phyloP scores from a whole-genome alignment of 2,888 invertebrate genomes.

The Leistus spinibarbis region DNA sequence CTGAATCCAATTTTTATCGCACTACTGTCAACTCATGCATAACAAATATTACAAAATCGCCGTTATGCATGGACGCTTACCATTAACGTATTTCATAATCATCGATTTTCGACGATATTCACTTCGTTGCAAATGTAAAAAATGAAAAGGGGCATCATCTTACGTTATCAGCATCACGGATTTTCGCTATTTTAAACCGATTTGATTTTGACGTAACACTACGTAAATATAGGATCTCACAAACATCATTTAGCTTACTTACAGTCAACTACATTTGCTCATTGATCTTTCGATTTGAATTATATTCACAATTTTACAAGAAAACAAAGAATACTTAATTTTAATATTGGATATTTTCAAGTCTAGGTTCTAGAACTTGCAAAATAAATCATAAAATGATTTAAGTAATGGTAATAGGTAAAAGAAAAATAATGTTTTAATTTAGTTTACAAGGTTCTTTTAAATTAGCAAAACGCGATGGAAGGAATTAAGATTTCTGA shows the following conservation, averaged over 20 bases:
- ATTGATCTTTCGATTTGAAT: no score
- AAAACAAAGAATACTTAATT: no score
- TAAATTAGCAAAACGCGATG: no score
- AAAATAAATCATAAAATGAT: no score
- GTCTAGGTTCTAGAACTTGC: no score
- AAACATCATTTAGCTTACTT: not conserved
- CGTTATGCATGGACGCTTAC: not conserved
- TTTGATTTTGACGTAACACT: not conserved
- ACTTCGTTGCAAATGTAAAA: constrained; percentile 4
- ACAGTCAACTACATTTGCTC: not conserved
- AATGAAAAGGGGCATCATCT: constrained; percentile 2
- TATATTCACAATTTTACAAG: no score
- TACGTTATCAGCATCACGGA: constrained; percentile 1
- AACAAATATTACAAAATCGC: not conserved
- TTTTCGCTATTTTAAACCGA: not conserved
- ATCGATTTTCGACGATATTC: constrained; percentile 11
- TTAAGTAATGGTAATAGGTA: no score
- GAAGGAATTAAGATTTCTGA: no score
- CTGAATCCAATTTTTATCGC: not conserved
- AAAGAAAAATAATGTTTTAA: no score
- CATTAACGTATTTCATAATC: constrained; percentile 18
- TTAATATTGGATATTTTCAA: no score
- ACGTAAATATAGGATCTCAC: not conserved
- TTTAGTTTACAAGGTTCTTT: no score
- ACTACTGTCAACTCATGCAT: not conserved